Base-by-base conservation (phyloP, 2,797 vertebrate genomes). In the Urocyon cinereoargenteus region DNA sequence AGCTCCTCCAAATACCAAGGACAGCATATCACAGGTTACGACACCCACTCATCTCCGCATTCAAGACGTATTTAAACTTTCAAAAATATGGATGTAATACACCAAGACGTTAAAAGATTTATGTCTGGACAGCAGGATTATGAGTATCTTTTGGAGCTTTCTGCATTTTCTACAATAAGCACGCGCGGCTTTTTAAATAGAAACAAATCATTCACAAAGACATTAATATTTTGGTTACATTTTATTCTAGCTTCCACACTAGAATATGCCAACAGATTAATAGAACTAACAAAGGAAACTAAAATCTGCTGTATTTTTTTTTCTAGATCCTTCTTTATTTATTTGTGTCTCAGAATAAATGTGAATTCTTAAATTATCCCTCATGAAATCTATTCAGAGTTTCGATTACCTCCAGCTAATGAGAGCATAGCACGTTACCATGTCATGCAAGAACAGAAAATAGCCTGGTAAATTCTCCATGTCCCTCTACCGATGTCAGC, bases 361-460 rank as follows among this genome's bases (percentile, higher is more conserved):
- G 55, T 88, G 66, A 77, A 92, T 97, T 95, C 86, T 75, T 91
- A 97, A 97, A 97, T 97, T 97, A 96, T 95, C 84, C 86, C 92
- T 97, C 79, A 93, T 84, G 72, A 93, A 92, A 92, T 93, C 66
- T 95, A 97, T 96, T 97, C 94, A 95, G 96, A 94, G 79, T 96
- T 96, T 95, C 3, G 19, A 89, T 97, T 78, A 95, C 51, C 86
- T 96, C 78, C 31, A 93, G 70, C 66, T 87, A 94, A 91, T 13
- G 4, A 96, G 68, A 96, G 90, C 49, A 77, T 61, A 92, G 87
- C 95, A 91, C 8, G 13, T 89, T 96, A 97, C 83, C 91, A 26
- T 97, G 94, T 96, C 97, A 90, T 84, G 89, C 90, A 94, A 93
- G 96, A 94, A 91, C 78, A 97, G 95, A 98, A 98, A 97, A 98